Evolutionary conservation across 2,888 invertebrate genomes (phyloP).

Genomic region (Drosophila kanekoi): DNA sequence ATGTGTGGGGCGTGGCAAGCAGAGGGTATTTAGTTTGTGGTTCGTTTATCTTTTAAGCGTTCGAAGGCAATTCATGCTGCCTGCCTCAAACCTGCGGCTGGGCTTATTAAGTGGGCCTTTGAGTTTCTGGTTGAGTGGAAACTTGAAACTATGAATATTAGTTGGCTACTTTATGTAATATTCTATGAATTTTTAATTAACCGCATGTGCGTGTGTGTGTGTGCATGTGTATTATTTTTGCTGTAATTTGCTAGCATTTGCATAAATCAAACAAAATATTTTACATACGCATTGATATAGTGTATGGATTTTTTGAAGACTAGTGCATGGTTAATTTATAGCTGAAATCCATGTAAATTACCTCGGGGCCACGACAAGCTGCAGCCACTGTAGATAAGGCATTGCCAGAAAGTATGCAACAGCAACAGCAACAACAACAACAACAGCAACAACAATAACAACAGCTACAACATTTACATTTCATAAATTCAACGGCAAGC

Average conservation of each 20-base stretch:
- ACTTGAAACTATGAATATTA: conserved; percentile 70
- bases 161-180: conserved; percentile 70
- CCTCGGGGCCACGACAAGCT: conserved; percentile 50
- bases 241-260: conserved; percentile 52
- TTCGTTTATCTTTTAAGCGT: conserved; percentile 64
- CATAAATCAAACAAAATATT: conserved; percentile 64
- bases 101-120: conserved; percentile 52
- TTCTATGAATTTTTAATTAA: conserved; percentile 76
- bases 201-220: conserved; percentile 5
- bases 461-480: conserved; percentile 57
- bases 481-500: conserved; percentile 72
- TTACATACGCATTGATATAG: conserved; percentile 10
- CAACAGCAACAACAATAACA: no score
- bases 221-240: conserved; percentile 20
- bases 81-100: conserved; percentile 34
- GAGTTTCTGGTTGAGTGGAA: conserved; percentile 55
- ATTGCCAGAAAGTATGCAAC: conserved; percentile 47
- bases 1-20: conserved; percentile 11
- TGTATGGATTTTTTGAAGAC: conserved; percentile 25
- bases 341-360: conserved; percentile 69
- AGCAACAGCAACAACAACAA: no score
- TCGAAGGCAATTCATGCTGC: conserved; percentile 26
- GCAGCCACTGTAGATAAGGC: conserved; percentile 69
- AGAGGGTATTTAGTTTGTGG: conserved; percentile 36
- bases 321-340: conserved; percentile 59